Evolutionary conservation across 2,797 vertebrate species (phyloP).

Genomic region (Coranthus polyacanthus): DNA sequence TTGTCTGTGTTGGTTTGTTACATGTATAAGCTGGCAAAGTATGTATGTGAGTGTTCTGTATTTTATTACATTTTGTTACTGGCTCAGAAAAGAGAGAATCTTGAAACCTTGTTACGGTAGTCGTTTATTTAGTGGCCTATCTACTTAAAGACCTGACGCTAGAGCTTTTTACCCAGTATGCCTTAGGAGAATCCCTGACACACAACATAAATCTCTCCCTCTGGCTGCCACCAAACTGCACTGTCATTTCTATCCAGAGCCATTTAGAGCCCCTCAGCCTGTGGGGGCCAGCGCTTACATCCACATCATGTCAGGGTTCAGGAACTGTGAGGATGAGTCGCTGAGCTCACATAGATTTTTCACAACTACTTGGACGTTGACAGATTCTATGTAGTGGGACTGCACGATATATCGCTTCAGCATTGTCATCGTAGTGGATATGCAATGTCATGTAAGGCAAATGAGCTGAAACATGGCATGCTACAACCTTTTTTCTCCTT

Average conservation of each 20-base stretch:
- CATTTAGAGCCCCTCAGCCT: conserved; percentile 50
- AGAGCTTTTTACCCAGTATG: conserved; percentile 62
- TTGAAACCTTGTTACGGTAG: conserved; percentile 58
- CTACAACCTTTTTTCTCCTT: too few relatives aligned
- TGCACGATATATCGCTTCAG: too few relatives aligned
- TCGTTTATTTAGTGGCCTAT: conserved; percentile 72
- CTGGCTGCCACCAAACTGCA: conserved; percentile 48
- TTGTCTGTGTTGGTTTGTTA: conserved; percentile 42
- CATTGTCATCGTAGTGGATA: too few relatives aligned
- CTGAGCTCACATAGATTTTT: conserved; percentile 14
- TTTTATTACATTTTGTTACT: conserved; percentile 22
- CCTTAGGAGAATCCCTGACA: conserved; percentile 64
- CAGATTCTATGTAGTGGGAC: background rate
- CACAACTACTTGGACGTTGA: conserved; percentile 19
- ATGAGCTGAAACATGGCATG: too few relatives aligned
- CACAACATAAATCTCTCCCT: conserved; percentile 66
- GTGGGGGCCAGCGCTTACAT: conserved; percentile 45
- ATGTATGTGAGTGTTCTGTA: conserved; percentile 9
- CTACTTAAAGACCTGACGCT: conserved; percentile 69
- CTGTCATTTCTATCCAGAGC: conserved; percentile 56
- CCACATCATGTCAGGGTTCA: conserved; percentile 45
- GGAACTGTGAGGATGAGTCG: conserved; percentile 23
- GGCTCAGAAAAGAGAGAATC: conserved; percentile 32
- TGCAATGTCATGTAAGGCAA: too few relatives aligned
- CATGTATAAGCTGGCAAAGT: conserved; percentile 21